Conservation (phyloP, 2,113 vertebrate species). For the Bubo blakistoni region DNA sequence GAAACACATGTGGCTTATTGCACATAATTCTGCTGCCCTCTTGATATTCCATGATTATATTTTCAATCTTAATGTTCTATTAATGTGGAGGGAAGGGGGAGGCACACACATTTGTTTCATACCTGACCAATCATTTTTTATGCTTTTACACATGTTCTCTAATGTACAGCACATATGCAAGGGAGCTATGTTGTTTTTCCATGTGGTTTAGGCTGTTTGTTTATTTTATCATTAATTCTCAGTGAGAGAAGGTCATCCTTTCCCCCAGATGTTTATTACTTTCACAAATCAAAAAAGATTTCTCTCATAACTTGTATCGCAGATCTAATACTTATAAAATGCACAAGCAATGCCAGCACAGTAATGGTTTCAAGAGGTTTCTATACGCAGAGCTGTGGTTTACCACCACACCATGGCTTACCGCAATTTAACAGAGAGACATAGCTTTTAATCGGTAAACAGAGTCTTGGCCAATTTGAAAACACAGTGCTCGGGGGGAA, state of each 20-base stretch:
- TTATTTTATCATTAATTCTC: constrained; percentile 55
- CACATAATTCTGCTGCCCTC: background rate
- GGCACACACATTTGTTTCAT: background rate
- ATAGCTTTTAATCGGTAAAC: background rate
- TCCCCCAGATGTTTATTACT: constrained; percentile 51
- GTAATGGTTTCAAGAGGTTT: constrained; percentile 50
- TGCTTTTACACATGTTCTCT: background rate
- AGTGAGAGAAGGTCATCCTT: constrained; percentile 28
- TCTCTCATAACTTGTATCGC: constrained; percentile 20
- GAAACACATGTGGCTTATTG: constrained; percentile 51
- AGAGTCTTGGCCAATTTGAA: background rate
- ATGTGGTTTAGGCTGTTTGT: constrained; percentile 36
- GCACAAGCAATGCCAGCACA: background rate
- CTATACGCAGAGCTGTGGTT: background rate
- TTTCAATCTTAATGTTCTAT: background rate
- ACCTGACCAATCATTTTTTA: background rate
- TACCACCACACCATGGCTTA: background rate
- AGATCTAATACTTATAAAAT: constrained; percentile 55
- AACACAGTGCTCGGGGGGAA: background rate
- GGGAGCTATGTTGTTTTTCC: background rate
- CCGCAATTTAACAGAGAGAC: background rate
- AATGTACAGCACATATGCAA: background rate
- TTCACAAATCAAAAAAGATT: constrained; percentile 4
- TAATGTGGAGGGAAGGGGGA: background rate
- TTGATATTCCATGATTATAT: background rate